Conservation (phyloP, 2,888 invertebrate genomes). For the Coronaproctus castanopsis region DNA sequence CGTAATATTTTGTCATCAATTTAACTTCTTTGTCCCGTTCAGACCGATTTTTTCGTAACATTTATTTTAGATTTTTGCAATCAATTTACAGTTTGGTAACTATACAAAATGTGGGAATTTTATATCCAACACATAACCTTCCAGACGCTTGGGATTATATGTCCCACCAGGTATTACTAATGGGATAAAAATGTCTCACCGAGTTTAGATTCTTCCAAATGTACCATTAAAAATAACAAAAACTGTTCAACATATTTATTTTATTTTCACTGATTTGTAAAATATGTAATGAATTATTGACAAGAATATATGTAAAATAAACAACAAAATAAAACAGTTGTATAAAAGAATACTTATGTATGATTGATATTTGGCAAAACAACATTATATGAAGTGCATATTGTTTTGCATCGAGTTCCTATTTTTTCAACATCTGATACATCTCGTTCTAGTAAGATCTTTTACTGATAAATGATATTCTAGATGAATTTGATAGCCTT, state of each 20-base stretch:
- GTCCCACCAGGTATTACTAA: background rate
- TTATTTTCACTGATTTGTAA: background rate
- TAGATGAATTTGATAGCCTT: background rate
- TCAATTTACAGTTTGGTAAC: background rate
- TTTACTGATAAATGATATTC: background rate
- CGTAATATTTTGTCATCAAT: too few relatives aligned
- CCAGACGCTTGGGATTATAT: background rate
- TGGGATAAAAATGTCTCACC: too few relatives aligned
- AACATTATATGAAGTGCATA: too few relatives aligned
- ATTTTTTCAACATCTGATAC: background rate
- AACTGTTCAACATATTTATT: background rate
- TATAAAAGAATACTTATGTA: background rate
- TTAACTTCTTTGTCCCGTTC: too few relatives aligned
- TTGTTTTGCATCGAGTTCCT: background rate
- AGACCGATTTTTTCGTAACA: background rate
- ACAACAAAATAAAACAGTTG: background rate
- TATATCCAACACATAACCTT: background rate
- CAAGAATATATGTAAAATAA: background rate
- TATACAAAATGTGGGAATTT: background rate
- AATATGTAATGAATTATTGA: background rate
- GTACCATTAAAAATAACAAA: background rate
- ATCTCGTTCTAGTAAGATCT: background rate
- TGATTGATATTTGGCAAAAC: background rate
- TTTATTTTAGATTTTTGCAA: background rate
- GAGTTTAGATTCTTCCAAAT: background rate